Evolutionary conservation across 2,888 invertebrate species (phyloP).

Genomic region (Gnatocerus cornutus): DNA sequence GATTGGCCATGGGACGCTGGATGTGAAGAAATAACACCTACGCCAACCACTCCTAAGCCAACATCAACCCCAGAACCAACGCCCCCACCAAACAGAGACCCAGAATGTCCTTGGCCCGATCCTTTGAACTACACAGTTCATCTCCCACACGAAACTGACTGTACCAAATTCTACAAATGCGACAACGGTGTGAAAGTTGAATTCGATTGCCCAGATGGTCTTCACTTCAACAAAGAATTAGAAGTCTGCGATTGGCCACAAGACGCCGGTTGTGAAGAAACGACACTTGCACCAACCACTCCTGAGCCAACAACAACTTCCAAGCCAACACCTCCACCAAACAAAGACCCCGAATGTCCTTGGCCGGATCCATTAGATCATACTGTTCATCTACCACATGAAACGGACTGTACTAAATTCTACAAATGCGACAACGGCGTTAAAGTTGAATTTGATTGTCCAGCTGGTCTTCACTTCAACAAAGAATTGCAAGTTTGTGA

Average conservation of each 20-base stretch:
- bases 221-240: conserved; percentile 44
- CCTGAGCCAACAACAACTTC: neutral
- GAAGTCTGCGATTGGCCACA: conserved; percentile 50
- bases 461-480: conserved; percentile 43
- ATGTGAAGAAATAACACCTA: conserved; percentile 26
- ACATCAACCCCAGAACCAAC: neutral
- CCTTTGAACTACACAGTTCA: conserved; percentile 44
- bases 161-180: conserved; percentile 54
- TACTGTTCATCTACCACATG: conserved; percentile 52
- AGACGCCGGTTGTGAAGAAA: conserved; percentile 37
- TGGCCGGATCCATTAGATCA: conserved; percentile 39
- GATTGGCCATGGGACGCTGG: conserved; percentile 47
- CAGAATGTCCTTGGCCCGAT: conserved; percentile 50
- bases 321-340: conserved; percentile 15
- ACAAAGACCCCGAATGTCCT: conserved; percentile 48
- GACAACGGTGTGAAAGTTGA: conserved; percentile 47
- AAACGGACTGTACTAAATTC: conserved; percentile 52
- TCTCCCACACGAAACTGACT: conserved; percentile 53
- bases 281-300: neutral
- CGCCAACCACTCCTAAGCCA: neutral
- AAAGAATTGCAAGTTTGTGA: conserved; percentile 46
- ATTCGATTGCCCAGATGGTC: conserved; percentile 41
- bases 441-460: conserved; percentile 46
- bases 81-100: conserved; percentile 31
- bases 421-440: conserved; percentile 52